Percentiles rank a stretch among this genome's conserved stretches.
phyloP scores from a whole-genome alignment of 2,797 vertebrate species.

The Pangasius krempfi region DNA sequence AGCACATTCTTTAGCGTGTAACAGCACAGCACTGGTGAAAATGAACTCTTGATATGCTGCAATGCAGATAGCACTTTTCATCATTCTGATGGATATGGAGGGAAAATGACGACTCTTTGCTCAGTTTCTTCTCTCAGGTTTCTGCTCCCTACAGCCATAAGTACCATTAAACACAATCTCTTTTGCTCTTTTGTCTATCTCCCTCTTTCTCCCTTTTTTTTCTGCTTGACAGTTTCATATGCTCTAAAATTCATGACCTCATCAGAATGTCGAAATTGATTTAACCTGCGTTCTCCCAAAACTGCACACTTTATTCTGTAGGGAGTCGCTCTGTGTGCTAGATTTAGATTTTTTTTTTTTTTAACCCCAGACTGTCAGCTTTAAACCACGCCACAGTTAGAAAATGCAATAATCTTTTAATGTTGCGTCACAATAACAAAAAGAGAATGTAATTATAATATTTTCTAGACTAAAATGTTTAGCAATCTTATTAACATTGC shows the following conservation, averaged over 20 bases:
- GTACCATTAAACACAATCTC: slow-evolving; percentile 69
- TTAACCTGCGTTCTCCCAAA: slow-evolving; percentile 71
- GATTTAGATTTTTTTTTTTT: slow-evolving; percentile 28
- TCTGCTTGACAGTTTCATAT: slow-evolving; percentile 69
- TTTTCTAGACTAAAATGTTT: neutral
- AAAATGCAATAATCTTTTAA: slow-evolving; percentile 18
- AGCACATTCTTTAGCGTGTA: slow-evolving; percentile 58
- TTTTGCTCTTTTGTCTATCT: slow-evolving; percentile 31
- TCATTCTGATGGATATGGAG: slow-evolving; percentile 52
- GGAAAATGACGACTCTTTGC: slow-evolving; percentile 64
- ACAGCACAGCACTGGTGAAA: slow-evolving; percentile 58
- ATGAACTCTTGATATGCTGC: slow-evolving; percentile 69
- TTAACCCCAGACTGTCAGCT: neutral
- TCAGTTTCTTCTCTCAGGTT: slow-evolving; percentile 61
- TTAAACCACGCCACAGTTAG: slow-evolving; percentile 9
- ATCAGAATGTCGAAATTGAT: slow-evolving; percentile 76
- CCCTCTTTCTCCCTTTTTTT: neutral
- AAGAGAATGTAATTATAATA: slow-evolving; percentile 61
- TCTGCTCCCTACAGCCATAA: slow-evolving; percentile 68
- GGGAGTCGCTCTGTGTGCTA: slow-evolving; percentile 39
- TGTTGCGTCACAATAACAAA: slow-evolving; percentile 48
- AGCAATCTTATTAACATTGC: neutral
- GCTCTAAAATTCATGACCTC: slow-evolving; percentile 73
- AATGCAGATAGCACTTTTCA: slow-evolving; percentile 74
- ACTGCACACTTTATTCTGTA: slow-evolving; percentile 60